Evolutionary conservation across 2,797 vertebrate genomes (phyloP).

Genomic region (Synanceia verrucosa): DNA sequence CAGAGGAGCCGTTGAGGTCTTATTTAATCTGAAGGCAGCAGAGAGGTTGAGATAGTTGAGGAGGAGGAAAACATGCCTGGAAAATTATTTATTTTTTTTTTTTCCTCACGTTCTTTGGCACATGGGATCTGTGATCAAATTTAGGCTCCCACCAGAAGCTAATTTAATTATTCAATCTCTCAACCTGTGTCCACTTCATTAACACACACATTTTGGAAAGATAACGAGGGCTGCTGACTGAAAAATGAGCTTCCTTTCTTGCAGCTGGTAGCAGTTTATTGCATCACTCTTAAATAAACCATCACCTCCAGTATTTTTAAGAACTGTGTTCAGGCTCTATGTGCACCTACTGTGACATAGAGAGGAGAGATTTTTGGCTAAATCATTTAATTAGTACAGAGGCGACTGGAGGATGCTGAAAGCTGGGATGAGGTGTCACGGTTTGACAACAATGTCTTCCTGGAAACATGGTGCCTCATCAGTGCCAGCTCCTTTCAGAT

Average conservation of each 20-base stretch:
- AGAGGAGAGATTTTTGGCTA: conserved; percentile 58
- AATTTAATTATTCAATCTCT: conserved; percentile 52
- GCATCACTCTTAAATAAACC: conserved; percentile 47
- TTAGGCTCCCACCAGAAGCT: conserved; percentile 50
- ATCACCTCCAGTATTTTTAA: conserved; percentile 38
- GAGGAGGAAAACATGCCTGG: conserved; percentile 54
- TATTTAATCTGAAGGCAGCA: conserved; percentile 78
- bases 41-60: conserved; percentile 51
- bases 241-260: conserved; percentile 15
- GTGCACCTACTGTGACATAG: conserved; percentile 56
- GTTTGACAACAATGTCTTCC: conserved; percentile 69
- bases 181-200: conserved; percentile 22
- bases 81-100: conserved; percentile 76
- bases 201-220: conserved; percentile 1
- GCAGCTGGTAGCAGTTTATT: conserved; percentile 17
- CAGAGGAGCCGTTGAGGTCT: conserved; percentile 78
- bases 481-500: conserved; percentile 64
- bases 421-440: conserved; percentile 77
- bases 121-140: conserved; percentile 71
- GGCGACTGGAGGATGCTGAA: conserved; percentile 56
- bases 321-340: conserved; percentile 19
- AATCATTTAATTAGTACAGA: conserved; percentile 68
- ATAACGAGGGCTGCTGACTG: background rate
- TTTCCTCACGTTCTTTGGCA: conserved; percentile 54
- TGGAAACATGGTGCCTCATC: conserved; percentile 57